phyloP scores from a whole-genome alignment of 2,888 invertebrate species.

The Chironomus riparius region DNA sequence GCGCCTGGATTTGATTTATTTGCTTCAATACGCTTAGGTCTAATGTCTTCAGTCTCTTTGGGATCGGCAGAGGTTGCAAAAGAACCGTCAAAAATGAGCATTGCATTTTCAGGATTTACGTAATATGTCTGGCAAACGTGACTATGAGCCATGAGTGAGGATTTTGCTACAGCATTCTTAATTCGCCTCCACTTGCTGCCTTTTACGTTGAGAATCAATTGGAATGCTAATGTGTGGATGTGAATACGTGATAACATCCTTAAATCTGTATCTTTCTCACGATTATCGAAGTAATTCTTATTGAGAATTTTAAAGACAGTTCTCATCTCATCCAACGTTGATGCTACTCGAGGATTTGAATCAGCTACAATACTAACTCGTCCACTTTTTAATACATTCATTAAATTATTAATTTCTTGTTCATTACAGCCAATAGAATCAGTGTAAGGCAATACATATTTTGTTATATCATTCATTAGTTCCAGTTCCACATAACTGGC shows the following conservation, averaged over 20 bases:
- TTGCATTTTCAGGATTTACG: constrained; percentile 38
- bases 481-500: constrained; percentile 71
- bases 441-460: constrained; percentile 59
- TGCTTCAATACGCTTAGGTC: constrained; percentile 51
- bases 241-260: constrained; percentile 65
- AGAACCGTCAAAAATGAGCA: constrained; percentile 70
- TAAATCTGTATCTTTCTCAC: constrained; percentile 40
- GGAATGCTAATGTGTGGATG: constrained; percentile 80
- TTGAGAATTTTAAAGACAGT: constrained; percentile 46
- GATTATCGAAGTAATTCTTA: constrained; percentile 32
- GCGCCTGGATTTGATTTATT: constrained; percentile 59
- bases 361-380: constrained; percentile 65
- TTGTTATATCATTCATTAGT: constrained; percentile 55
- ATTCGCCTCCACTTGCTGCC: constrained; percentile 67
- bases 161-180: constrained; percentile 67
- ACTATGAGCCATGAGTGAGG: constrained; percentile 8
- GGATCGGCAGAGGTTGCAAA: constrained; percentile 59
- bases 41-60: constrained; percentile 32
- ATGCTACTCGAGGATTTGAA: constrained; percentile 69
- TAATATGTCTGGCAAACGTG: constrained; percentile 1
- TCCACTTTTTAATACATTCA: constrained; percentile 58
- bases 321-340: constrained; percentile 73
- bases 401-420: constrained; percentile 71
- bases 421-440: constrained; percentile 86
- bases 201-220: constrained; percentile 65